Percentiles rank a stretch among this genome's conserved stretches.
phyloP scores from a whole-genome alignment of 2,888 invertebrate species.

The Limnephilus rhombicus region DNA sequence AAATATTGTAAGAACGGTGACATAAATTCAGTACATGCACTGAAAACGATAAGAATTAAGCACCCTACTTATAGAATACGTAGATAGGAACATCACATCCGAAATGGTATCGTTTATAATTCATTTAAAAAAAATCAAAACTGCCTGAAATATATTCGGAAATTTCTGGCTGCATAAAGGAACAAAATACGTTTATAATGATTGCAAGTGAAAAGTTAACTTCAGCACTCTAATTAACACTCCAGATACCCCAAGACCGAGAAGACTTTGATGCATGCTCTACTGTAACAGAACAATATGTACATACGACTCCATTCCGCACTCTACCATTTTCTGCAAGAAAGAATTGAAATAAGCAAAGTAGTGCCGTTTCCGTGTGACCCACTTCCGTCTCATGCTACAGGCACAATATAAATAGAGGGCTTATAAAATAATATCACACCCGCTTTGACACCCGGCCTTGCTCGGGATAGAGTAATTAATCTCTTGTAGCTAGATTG shows the following conservation, averaged over 20 bases:
- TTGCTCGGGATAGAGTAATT: neutral
- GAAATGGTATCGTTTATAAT: too few relatives aligned
- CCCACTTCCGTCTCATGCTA: neutral
- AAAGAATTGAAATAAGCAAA: neutral
- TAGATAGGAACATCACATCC: too few relatives aligned
- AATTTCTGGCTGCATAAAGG: too few relatives aligned
- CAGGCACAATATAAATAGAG: neutral
- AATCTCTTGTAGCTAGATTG: neutral
- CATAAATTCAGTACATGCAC: too few relatives aligned
- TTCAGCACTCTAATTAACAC: neutral
- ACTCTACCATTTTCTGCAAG: neutral
- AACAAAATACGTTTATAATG: too few relatives aligned
- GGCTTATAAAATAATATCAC: neutral
- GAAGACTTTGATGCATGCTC: neutral
- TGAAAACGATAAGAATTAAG: too few relatives aligned
- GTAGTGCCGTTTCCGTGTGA: neutral
- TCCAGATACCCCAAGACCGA: neutral
- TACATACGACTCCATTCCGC: neutral
- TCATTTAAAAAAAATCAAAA: too few relatives aligned
- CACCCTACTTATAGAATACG: too few relatives aligned
- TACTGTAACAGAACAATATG: too few relatives aligned
- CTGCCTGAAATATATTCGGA: too few relatives aligned
- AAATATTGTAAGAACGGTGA: too few relatives aligned
- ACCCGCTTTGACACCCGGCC: neutral
- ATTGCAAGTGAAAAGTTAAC: neutral